These are phyloP conservation scores for Tenthredo amoena DNA, from an alignment of 2,888 invertebrate species.

Conservation along the genomic window DNA sequence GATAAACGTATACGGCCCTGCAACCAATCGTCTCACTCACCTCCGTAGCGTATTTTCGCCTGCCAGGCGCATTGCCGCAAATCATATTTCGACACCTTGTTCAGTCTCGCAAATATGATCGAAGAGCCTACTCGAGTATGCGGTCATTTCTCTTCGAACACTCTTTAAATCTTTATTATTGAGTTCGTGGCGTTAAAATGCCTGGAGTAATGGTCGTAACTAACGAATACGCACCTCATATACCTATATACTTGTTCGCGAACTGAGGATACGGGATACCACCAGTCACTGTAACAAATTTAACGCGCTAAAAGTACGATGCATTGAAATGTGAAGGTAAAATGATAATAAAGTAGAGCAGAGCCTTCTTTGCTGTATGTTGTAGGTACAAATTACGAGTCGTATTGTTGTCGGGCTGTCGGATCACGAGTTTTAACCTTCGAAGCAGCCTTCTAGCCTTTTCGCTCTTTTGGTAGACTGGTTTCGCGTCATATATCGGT, in stretches of 20 bases:
- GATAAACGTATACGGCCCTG: neutral
- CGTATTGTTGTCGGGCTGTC: constrained; percentile 38
- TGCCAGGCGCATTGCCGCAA: neutral
- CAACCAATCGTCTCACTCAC: neutral
- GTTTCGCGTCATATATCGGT: constrained; percentile 6
- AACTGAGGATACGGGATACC: neutral
- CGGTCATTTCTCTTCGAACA: neutral
- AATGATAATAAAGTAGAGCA: constrained; percentile 43
- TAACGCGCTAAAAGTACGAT: constrained; percentile 27
- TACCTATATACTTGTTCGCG: neutral
- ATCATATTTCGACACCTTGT: constrained; percentile 16
- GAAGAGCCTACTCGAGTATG: neutral
- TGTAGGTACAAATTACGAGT: constrained; percentile 36
- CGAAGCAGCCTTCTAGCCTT: constrained; percentile 16
- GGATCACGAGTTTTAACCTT: constrained; percentile 33
- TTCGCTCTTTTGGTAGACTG: neutral
- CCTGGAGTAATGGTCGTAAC: constrained; percentile 7
- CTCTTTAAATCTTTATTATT: constrained; percentile 33
- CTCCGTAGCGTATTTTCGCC: neutral
- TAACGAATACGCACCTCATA: neutral
- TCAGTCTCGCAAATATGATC: constrained; percentile 10
- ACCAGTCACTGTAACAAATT: constrained; percentile 3
- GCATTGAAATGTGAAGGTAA: constrained; percentile 43
- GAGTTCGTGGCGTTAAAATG: neutral
- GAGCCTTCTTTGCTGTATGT: neutral